Evolutionary conservation across 2,888 invertebrate species (phyloP), one percentile per base, ranked within the genome.

Genomic region (Anagyrus pseudococci): DNA sequence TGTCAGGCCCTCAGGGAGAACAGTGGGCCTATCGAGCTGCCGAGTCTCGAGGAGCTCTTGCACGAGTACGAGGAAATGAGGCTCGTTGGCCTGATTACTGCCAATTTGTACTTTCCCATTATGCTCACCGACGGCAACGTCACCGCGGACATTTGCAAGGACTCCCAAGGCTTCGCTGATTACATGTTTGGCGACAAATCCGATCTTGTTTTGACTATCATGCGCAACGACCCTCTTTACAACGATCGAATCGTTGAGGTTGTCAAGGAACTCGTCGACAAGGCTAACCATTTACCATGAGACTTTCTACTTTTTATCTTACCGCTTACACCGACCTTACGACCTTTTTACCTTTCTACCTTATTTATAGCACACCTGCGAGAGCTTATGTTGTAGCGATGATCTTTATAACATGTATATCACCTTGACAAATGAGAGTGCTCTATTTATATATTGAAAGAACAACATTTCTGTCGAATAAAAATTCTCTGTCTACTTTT

Each of bases 201-300:
- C 4, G 64, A 73, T 4, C 25, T 66, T 1, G 72, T 77, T 0
- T 4, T 75, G 1, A 26, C 46, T 1, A 61, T 59, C 20, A 76
- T 77, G 74, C 46, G 72, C 56, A 70, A 48, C 3, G 71, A 75
- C 44, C 20, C 54, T 1, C 20, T 48, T 2, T 77, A 74, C 57
- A 62, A 62, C 4, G 61, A 52, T 17, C 70, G 72, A 50, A 43
- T 77, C 17, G 54, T 46, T 2, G 76, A 75, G 25, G 41, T 56
- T 13, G 67, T 75, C 4, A 41, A 52, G 1, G 76, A 77, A 62
- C 61, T 77, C 10, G 70, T 71, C 10, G 73, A 76, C 4, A 59
- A 20, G 40, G 44, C 47, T 2, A 43, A 37, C 13, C 25, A 50
- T 19, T 25, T 57, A 49, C 15, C 49, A 13, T n/a, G n/a, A n/a